These are phyloP conservation scores for Sebastes trivittatus DNA, from an alignment of 2,797 vertebrate genomes.

Conservation along the genomic window DNA sequence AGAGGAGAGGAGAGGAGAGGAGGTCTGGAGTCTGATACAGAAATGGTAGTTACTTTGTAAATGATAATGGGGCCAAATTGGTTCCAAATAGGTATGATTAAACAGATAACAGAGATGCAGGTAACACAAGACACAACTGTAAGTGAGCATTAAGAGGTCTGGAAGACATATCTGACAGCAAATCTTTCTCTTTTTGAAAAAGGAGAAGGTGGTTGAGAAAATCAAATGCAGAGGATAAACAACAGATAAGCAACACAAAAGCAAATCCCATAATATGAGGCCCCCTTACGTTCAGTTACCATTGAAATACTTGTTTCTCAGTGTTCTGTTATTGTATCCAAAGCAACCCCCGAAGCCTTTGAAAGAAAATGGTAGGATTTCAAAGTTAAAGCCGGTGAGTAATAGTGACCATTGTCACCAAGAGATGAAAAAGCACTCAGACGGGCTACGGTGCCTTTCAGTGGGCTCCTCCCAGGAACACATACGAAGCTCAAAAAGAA, in stretches of 20 bases:
- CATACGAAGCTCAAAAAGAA: not conserved
- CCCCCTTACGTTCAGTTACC: not conserved
- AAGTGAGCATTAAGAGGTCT: not conserved
- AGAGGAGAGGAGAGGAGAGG: not conserved
- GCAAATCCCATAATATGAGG: not conserved
- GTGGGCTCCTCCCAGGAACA: not conserved
- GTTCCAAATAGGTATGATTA: not conserved
- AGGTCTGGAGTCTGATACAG: no score
- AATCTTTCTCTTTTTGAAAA: not conserved
- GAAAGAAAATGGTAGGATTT: not conserved
- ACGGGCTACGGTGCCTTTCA: not conserved
- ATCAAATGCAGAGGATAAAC: not conserved
- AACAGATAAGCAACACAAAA: constrained; percentile 6
- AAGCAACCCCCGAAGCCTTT: not conserved
- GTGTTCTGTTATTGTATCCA: not conserved
- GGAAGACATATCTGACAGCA: not conserved
- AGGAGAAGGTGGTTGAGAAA: not conserved
- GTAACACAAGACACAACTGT: not conserved
- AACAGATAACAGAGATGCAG: not conserved
- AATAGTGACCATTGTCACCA: not conserved
- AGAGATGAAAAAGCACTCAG: not conserved
- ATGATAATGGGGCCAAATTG: not conserved
- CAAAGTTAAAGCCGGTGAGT: not conserved
- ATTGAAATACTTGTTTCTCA: not conserved
- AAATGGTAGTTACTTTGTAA: not conserved